A percentile compares a stretch with the other conserved stretches of the same genome.
Evolutionary conservation across 2,113 vertebrate genomes (phyloP).

Genomic region (Arenaria interpres): DNA sequence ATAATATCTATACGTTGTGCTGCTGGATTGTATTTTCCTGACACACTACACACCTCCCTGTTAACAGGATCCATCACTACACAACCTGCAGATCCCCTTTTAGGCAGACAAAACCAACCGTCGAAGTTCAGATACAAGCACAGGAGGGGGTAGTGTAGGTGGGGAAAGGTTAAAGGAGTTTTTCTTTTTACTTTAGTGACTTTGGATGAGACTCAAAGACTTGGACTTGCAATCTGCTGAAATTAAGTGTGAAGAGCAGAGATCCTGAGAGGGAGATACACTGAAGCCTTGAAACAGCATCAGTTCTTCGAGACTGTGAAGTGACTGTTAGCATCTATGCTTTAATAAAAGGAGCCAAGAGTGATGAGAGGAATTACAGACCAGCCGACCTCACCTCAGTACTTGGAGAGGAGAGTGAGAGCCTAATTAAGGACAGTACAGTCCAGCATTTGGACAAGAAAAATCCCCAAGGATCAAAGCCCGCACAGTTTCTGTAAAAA

Average conservation of each 20-base stretch:
- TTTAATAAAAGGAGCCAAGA: conserved; percentile 2
- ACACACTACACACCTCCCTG: background rate
- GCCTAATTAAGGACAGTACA: conserved; percentile 42
- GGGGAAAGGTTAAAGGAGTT: background rate
- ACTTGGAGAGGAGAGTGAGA: conserved; percentile 1
- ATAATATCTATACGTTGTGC: rapidly evolving
- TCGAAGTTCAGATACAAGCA: background rate
- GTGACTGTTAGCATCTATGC: background rate
- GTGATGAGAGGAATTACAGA: background rate
- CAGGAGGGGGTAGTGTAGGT: background rate
- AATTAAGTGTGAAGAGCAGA: conserved; percentile 6
- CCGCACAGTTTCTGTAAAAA: background rate
- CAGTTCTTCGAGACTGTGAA: background rate
- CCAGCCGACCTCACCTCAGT: background rate
- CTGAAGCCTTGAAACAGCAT: background rate
- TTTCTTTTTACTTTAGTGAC: background rate
- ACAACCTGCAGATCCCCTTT: background rate
- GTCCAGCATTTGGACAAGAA: conserved; percentile 8
- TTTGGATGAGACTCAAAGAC: background rate
- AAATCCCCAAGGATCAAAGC: conserved; percentile 29
- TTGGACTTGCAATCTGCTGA: background rate
- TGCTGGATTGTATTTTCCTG: background rate
- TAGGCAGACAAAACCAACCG: background rate
- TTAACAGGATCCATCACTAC: background rate
- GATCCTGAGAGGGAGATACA: background rate